A percentile compares a stretch with the other conserved stretches of the same genome.
These are phyloP conservation scores for Oceanodroma leucorhoa DNA, from an alignment of 2,797 vertebrate genomes.

Conservation along the genomic window DNA sequence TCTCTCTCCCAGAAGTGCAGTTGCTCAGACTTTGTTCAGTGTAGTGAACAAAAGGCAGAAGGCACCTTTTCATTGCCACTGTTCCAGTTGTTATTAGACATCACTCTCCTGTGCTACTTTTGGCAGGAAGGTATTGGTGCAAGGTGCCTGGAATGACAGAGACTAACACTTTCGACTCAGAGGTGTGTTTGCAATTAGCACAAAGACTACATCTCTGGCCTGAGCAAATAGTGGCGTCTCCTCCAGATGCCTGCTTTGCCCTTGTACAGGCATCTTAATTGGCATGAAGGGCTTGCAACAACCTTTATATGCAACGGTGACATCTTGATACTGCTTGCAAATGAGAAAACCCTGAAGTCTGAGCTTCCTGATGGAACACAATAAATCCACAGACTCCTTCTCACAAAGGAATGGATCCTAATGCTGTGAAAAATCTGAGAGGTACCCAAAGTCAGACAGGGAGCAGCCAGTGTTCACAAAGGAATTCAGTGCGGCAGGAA, in stretches of 20 bases:
- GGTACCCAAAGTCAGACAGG: neutral
- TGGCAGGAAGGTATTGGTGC: neutral
- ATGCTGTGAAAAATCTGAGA: neutral
- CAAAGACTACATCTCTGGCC: neutral
- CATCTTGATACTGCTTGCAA: neutral
- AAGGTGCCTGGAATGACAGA: neutral
- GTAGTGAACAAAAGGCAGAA: neutral
- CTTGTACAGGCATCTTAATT: neutral
- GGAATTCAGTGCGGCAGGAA: neutral
- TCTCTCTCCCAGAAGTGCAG: neutral
- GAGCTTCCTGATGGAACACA: neutral
- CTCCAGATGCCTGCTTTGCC: neutral
- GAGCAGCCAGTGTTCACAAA: neutral
- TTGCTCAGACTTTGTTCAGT: neutral
- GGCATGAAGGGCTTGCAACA: neutral
- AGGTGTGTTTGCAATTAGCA: neutral
- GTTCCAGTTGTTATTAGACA: neutral
- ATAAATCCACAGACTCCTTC: neutral
- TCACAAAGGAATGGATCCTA: neutral
- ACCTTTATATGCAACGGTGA: neutral
- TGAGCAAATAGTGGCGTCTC: neutral
- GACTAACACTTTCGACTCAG: neutral
- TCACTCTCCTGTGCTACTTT: neutral
- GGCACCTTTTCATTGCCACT: neutral
- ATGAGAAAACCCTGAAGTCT: neutral